These are phyloP conservation scores for Hoplias malabaricus DNA, from an alignment of 2,113 vertebrate species.

Conservation along the genomic window DNA sequence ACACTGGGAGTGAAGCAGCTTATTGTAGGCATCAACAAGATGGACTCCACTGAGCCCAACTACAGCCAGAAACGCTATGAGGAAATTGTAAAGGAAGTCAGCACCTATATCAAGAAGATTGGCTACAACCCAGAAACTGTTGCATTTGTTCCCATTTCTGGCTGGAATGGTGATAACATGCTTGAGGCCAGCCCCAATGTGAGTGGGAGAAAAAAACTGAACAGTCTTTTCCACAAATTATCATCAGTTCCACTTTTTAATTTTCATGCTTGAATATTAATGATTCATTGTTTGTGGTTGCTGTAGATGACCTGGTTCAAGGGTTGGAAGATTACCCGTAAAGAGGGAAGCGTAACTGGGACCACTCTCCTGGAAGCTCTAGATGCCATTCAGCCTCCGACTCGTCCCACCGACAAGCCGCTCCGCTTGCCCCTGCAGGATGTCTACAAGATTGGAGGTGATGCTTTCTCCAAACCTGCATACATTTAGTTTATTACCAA, in stretches of 20 bases:
- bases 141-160: slow-evolving; percentile 95
- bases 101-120: slow-evolving; percentile 98
- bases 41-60: slow-evolving; percentile 97
- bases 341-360: slow-evolving; percentile 90
- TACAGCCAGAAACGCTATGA: slow-evolving; percentile 98
- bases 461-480: slow-evolving; percentile 20
- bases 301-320: slow-evolving; percentile 97
- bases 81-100: slow-evolving; percentile 98
- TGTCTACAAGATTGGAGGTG: slow-evolving; percentile 96
- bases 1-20: slow-evolving; percentile 96
- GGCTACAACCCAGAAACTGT: slow-evolving; percentile 97
- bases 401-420: slow-evolving; percentile 91
- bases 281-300: background rate
- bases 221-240: background rate
- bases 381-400: slow-evolving; percentile 91
- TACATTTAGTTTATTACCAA: background rate
- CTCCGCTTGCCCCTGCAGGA: slow-evolving; percentile 96
- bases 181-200: slow-evolving; percentile 93
- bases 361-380: slow-evolving; percentile 91
- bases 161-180: slow-evolving; percentile 99
- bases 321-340: slow-evolving; percentile 93
- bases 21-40: slow-evolving; percentile 96
- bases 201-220: slow-evolving; percentile 52
- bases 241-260: background rate
- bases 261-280: background rate